Evolutionary conservation across 2,797 vertebrate species (phyloP), one percentile per base, ranked within the genome.

Genomic region (Rhinoraja longicauda): DNA sequence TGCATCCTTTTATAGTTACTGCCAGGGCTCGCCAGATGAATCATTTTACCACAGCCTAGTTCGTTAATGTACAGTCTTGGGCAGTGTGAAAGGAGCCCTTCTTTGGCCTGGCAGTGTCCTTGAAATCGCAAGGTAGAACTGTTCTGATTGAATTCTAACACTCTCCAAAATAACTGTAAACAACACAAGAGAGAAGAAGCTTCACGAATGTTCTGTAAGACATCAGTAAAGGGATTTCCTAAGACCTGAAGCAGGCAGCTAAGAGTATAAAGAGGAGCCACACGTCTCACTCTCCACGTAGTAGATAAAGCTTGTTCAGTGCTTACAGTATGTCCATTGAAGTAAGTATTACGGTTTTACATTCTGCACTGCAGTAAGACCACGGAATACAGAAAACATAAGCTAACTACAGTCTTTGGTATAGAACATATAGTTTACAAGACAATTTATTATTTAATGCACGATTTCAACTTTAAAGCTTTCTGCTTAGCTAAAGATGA

Each of bases 361-460:
- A 92, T 92, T 92, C 90, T 92, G 90, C 90, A 92, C 90, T 92
- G 90, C 95, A 94, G 94, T 94, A 94, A 94, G 94, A 95, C 94
- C 94, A 93, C 93, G 92, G 94, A 94, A 93, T 94, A 95, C 94
- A 95, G 93, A 94, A 96, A 93, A 95, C 94, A 94, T 92, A 94
- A 95, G 94, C 95, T 93, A 95, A 92, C 90, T 94, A 94, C 94
- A 94, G 96, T 98, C 97, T 98, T 98, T 99, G 98, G 98, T 98
- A 97, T 97, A 97, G 95, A 96, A 96, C 94, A 96, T 95, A 96
- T 95, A 95, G 94, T 93, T 95, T 94, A 94, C 94, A 94, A 93
- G 94, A 93, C 95, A 95, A 93, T 95, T 92, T 92, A 67, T 90
- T 90, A 93, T 95, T 93, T 94, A 95, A 93, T 95, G 94, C 94